These are phyloP conservation scores for Dione juno DNA, from an alignment of 2,888 invertebrate genomes.

Conservation along the genomic window DNA sequence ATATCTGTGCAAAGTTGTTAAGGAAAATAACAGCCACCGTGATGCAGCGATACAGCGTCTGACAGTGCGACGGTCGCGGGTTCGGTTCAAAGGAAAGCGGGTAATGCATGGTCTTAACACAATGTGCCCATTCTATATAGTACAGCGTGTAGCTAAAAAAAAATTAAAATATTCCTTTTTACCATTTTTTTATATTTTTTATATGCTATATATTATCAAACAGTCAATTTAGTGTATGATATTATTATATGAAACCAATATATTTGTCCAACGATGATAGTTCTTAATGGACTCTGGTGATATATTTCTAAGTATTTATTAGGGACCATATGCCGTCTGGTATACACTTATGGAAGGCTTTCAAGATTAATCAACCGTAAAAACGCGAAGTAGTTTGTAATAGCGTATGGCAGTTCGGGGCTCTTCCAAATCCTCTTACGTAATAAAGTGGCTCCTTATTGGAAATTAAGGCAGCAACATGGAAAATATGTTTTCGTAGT, in stretches of 20 bases:
- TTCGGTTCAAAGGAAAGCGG: too few species aligned
- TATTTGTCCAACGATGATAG: conserved; percentile 10
- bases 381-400: conserved; percentile 41
- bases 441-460: conserved; percentile 34
- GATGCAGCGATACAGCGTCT: too few species aligned
- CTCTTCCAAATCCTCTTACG: conserved; percentile 40
- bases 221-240: too few species aligned
- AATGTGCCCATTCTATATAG: too few species aligned
- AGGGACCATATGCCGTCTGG: conserved; percentile 40
- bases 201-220: background rate
- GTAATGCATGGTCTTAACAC: too few species aligned
- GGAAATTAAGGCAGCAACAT: conserved; percentile 29
- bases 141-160: too few species aligned
- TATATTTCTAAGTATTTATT: conserved; percentile 35
- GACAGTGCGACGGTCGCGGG: too few species aligned
- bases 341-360: conserved; percentile 41
- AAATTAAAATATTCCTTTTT: too few species aligned
- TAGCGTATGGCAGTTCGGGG: conserved; percentile 33
- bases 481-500: too few species aligned
- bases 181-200: background rate
- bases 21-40: too few species aligned
- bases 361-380: conserved; percentile 45
- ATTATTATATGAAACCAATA: background rate
- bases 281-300: conserved; percentile 18
- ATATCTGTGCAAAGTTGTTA: too few species aligned